These are phyloP conservation scores for Liodrosophila aerea DNA, from an alignment of 2,888 invertebrate species.

Conservation along the genomic window DNA sequence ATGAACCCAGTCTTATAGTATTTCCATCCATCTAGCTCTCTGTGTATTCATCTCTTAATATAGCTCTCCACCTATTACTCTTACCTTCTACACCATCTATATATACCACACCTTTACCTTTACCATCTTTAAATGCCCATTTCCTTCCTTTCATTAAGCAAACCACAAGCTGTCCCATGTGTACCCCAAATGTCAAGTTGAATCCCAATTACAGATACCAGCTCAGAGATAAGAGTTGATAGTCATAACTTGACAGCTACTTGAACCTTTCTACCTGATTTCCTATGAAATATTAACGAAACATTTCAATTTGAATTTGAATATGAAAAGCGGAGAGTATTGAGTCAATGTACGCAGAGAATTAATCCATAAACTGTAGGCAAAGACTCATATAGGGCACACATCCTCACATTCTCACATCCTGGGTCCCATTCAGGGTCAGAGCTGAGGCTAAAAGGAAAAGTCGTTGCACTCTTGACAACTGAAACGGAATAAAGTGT, in stretches of 20 bases:
- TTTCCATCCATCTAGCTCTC: too few relatives aligned
- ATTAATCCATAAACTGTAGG: conserved; percentile 11
- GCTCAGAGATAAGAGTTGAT: background rate
- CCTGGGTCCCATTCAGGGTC: conserved; percentile 1
- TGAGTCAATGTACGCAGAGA: background rate
- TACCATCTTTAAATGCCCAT: too few relatives aligned
- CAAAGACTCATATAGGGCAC: background rate
- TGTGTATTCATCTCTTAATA: too few relatives aligned
- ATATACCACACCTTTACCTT: too few relatives aligned
- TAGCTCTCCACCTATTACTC: too few relatives aligned
- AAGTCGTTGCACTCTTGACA: conserved; percentile 55
- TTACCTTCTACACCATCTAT: too few relatives aligned
- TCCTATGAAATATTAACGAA: background rate
- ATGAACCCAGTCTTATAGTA: too few relatives aligned
- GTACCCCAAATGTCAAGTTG: too few relatives aligned
- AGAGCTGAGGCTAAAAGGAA: conserved; percentile 5
- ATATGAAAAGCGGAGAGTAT: background rate
- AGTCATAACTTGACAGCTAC: background rate
- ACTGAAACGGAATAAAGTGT: conserved; percentile 68
- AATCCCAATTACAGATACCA: too few relatives aligned
- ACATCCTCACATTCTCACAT: conserved; percentile 6
- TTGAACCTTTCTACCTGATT: background rate
- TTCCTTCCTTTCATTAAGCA: too few relatives aligned
- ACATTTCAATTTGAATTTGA: conserved; percentile 8
- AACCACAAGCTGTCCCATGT: too few relatives aligned